Percentiles rank a stretch among this genome's conserved stretches.
These are phyloP conservation scores for Chelonia mydas DNA, from an alignment of 2,797 vertebrate species.

Conservation along the genomic window DNA sequence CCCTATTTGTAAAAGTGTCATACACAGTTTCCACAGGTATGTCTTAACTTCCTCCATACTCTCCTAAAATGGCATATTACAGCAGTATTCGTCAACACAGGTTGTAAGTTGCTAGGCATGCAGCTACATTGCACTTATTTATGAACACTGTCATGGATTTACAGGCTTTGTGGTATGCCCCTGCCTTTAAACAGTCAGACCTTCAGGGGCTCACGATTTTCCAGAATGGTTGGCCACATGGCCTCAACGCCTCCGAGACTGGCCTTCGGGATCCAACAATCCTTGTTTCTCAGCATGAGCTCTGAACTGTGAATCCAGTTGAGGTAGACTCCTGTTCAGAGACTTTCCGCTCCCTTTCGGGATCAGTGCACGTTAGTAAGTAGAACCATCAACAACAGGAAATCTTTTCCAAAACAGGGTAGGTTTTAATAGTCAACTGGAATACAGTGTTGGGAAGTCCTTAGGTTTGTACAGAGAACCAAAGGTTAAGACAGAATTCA, in stretches of 20 bases:
- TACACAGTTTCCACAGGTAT: fast-evolving
- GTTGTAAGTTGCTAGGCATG: not conserved
- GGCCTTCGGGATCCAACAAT: not conserved
- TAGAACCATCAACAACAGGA: not conserved
- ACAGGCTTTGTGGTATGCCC: not conserved
- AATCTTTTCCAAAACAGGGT: not conserved
- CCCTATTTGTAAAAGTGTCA: not conserved
- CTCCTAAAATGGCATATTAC: not conserved
- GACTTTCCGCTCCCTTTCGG: not conserved
- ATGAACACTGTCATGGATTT: not conserved
- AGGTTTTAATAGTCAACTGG: not conserved
- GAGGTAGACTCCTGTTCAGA: not conserved
- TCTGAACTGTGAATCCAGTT: not conserved
- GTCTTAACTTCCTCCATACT: not conserved
- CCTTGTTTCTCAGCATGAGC: not conserved
- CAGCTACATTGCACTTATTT: not conserved
- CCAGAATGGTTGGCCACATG: not conserved
- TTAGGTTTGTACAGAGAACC: too few relatives aligned
- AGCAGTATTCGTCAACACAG: not conserved
- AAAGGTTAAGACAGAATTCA: too few relatives aligned
- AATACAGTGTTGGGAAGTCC: too few relatives aligned
- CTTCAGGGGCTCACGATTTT: not conserved
- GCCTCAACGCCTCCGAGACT: not conserved
- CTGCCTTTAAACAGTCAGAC: not conserved
- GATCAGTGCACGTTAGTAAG: not conserved